A percentile compares a stretch with the other conserved stretches of the same genome.
Evolutionary conservation across 2,888 invertebrate genomes (phyloP).

Genomic region (Nephrotoma guestfalica): DNA sequence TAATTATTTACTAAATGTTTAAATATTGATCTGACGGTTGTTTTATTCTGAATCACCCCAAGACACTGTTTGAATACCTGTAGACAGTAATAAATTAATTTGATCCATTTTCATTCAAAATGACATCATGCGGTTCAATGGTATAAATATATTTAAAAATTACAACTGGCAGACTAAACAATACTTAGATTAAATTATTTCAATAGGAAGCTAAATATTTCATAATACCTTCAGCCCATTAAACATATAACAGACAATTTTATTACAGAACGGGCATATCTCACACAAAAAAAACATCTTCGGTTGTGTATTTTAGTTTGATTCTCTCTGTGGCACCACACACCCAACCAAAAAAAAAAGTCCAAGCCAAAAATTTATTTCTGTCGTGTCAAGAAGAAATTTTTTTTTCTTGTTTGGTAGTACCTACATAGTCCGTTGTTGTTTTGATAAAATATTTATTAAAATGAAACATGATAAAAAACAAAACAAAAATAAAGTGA

Average conservation of each 20-base stretch:
- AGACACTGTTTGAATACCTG: too few relatives aligned
- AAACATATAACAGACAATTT: neutral
- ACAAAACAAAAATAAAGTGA: neutral
- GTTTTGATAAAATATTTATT: neutral
- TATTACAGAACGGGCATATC: neutral
- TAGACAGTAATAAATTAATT: neutral
- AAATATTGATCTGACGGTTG: too few relatives aligned
- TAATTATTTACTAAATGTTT: too few relatives aligned
- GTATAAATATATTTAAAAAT: neutral
- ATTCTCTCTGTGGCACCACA: neutral
- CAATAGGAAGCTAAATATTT: neutral
- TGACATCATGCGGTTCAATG: neutral
- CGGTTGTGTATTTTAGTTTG: neutral
- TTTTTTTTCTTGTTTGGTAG: neutral
- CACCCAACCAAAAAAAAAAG: neutral
- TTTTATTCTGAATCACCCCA: too few relatives aligned
- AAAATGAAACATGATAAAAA: neutral
- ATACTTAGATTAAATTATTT: neutral
- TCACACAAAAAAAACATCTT: neutral
- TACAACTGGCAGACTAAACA: neutral
- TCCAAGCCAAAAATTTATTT: neutral
- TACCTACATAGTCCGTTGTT: neutral
- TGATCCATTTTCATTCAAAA: neutral
- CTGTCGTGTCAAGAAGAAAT: neutral
- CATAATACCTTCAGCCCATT: neutral